Base-by-base conservation (phyloP, 2,113 vertebrate genomes). In the Rhabdomys dilectus region DNA sequence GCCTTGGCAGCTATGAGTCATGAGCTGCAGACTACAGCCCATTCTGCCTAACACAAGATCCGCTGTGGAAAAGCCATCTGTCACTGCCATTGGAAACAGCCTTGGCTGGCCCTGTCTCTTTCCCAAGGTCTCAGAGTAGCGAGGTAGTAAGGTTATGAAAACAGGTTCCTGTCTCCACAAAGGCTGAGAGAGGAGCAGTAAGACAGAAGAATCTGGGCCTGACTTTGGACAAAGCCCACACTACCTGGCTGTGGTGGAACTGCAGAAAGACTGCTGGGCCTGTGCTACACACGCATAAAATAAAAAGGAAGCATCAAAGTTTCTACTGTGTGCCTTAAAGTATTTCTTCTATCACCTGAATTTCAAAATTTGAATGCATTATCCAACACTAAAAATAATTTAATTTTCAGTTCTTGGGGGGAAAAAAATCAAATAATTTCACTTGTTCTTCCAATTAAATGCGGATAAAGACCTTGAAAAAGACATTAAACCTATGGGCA, bases 111-210 rank as follows among this genome's bases (percentile, higher is more conserved):
- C 42, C 75, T 3, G 12, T 45, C 48, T 87, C 82, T 84, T 77
- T 88, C 87, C 89, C 94, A 91, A 94, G 94, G 89, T 70, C 95
- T 91, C 78, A 60, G 19, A 29, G 53, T 5, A 45, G 88, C 51
- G 45, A 22, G 58, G 91, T 15, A 12, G 39, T 19, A 36, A 82
- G 70, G 91, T 84, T 81, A 92, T 45, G 66, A 62, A 78, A 62
- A 93, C 0, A 80, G 93, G 81, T 42, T 88, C 22, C 34, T 62
- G 6, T 58, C 92, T 39, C 53, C 90, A 84, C 45, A 60, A 68
- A 90, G 68, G 56, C 0, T 86, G 91, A 48, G 39, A 73, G 21
- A 3, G 15, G 48, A 64, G 26, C 29, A 15, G 31, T 3, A 34
- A 17, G 22, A 70, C 21, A n/a, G 39, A 29, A 56, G 15, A 36